These are phyloP conservation scores for Geodia barretti DNA, from an alignment of 37 sponge, comb jelly and placozoan species.

Conservation along the genomic window DNA sequence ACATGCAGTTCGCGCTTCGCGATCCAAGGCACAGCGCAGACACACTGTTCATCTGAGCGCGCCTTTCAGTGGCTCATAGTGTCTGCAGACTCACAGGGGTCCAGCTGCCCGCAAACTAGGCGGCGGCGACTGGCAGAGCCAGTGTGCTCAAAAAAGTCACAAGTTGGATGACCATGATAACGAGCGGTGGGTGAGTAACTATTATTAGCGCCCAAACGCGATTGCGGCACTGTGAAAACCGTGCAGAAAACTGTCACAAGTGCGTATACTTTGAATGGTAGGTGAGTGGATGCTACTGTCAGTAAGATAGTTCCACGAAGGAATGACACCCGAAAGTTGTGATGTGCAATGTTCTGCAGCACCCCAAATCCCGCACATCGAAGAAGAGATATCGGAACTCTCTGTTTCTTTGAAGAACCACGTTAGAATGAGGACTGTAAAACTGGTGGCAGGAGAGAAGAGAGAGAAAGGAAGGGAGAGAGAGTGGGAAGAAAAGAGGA, in stretches of 20 bases:
- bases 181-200: too few species aligned
- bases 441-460: conserved; percentile 9
- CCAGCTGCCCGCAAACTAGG: too few species aligned
- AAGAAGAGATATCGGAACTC: conserved; percentile 77
- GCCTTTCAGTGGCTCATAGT: too few species aligned
- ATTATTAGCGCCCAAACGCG: too few species aligned
- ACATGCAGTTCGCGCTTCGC: too few species aligned
- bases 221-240: too few species aligned
- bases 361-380: conserved; percentile 81
- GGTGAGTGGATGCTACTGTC: conserved; percentile 62
- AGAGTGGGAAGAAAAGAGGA: neutral
- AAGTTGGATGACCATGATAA: too few species aligned
- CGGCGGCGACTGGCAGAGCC: too few species aligned
- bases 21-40: too few species aligned
- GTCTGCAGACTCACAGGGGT: too few species aligned
- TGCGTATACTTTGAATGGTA: conserved; percentile 37
- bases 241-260: conserved; percentile 50
- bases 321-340: conserved; percentile 45
- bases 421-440: conserved; percentile 44
- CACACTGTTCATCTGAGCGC: too few species aligned
- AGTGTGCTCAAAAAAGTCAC: too few species aligned
- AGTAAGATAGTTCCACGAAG: conserved; percentile 81
- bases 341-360: conserved; percentile 79
- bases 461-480: neutral
- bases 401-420: conserved; percentile 70